These are phyloP conservation scores for Chymomyza amoena DNA, from an alignment of 2,888 invertebrate species.

Conservation along the genomic window DNA sequence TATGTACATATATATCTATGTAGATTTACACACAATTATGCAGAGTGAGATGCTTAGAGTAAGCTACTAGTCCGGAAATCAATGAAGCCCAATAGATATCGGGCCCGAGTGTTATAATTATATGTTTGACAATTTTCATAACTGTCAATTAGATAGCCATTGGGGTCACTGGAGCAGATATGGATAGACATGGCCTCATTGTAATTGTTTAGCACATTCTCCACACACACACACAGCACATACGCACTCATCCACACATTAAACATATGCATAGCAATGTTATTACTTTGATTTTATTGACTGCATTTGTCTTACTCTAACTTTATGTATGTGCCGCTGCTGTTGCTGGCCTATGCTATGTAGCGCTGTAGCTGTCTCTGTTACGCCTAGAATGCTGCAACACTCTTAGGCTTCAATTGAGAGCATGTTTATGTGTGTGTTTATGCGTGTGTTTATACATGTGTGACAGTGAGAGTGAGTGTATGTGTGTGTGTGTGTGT, in stretches of 20 bases:
- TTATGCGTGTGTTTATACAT: background rate
- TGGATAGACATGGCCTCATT: background rate
- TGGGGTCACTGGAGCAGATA: background rate
- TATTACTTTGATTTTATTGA: conserved; percentile 61
- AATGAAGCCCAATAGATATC: conserved; percentile 45
- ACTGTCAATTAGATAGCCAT: conserved; percentile 68
- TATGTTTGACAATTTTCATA: conserved; percentile 72
- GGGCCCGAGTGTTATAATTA: conserved; percentile 60
- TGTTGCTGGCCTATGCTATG: too few species aligned
- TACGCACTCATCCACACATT: conserved; percentile 16
- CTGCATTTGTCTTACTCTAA: conserved; percentile 42
- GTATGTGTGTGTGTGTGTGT: conserved; percentile 16
- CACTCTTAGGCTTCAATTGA: background rate
- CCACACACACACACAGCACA: background rate
- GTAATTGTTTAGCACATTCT: conserved; percentile 7
- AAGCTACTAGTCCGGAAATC: conserved; percentile 28
- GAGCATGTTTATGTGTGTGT: conserved; percentile 1
- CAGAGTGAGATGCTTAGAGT: background rate
- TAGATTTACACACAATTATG: too few species aligned
- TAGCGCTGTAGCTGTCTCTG: background rate
- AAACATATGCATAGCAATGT: conserved; percentile 31
- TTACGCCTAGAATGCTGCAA: background rate
- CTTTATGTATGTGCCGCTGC: too few species aligned
- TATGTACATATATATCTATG: background rate
- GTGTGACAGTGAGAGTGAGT: conserved; percentile 1